Base-by-base conservation (phyloP, 2,888 invertebrate genomes). In the Steinernema hermaphroditum region DNA sequence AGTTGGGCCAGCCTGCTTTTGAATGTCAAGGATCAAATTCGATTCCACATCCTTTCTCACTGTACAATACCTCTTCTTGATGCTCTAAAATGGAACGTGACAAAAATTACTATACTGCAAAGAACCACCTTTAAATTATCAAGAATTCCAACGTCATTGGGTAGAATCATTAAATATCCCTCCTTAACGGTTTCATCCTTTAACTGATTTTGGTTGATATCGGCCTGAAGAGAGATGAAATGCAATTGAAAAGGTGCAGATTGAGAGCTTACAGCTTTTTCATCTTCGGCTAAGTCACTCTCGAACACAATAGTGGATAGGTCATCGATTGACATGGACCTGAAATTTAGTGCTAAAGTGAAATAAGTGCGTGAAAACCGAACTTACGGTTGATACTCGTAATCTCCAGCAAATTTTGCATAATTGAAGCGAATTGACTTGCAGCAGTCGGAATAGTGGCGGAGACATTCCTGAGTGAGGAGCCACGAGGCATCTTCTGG, bases 361-460 rank as follows among this genome's bases (percentile, higher is more conserved):
- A n/a, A n/a, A n/a, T n/a, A n/a, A n/a, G n/a, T n/a, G n/a, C n/a
- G n/a, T n/a, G n/a, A n/a, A n/a, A n/a, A 49, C 54, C 2, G 16
- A 9, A 50, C 41, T 69, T 69, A 24, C 83, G 94, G 90, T 87
- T 94, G 93, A 80, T 92, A 91, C 76, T 74, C 80, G 68, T 81
- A 95, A 79, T 92, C 92, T 73, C 93, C 93, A 19, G 94, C 92
- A 87, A 94, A 96, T 68, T 91, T 91, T 85, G 91, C 91, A 87
- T 95, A 96, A 88, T 95, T 96, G 88, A 93, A 96, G 87, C 93
- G 92, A 76, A 96, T 91, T 77, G 94, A 90, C 88, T 93, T 92
- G 92, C 94, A 94, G 86, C 93, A 81, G 6, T 77, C 73, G 0
- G 80, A 77, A 73, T 82, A 85, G 57, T 82, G 78, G 16, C 75